Conservation (phyloP, 2,797 vertebrate species). For the Parauchenoglanis punctatus region DNA sequence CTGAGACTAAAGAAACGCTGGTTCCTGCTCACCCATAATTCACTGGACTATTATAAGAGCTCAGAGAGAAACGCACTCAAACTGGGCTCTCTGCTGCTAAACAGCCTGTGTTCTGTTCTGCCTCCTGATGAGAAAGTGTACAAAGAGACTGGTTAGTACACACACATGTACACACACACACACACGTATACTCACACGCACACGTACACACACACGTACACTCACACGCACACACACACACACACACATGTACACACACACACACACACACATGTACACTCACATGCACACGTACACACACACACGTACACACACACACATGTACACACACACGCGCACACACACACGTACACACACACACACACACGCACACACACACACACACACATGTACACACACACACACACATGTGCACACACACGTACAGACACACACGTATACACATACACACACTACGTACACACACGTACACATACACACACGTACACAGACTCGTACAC, state of each 20-base stretch:
- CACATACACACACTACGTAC: background rate
- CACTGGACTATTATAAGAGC: conserved; percentile 96
- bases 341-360: no score
- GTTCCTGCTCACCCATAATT: conserved; percentile 97
- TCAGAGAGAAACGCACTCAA: conserved; percentile 90
- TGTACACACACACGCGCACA: no score
- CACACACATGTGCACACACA: background rate
- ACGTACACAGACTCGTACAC: background rate
- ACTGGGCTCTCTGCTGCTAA: conserved; percentile 91
- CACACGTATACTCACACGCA: background rate
- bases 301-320: no score
- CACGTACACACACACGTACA: background rate
- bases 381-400: no score
- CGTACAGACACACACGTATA: background rate
- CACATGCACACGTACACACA: no score
- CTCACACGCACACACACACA: no score
- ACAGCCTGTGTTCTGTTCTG: conserved; percentile 92
- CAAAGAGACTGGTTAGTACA: conserved; percentile 87
- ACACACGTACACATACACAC: background rate
- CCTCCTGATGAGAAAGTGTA: conserved; percentile 91
- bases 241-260: background rate
- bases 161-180: background rate
- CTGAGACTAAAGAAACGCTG: conserved; percentile 95
- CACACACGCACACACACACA: no score
- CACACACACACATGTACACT: no score